Percentiles rank a stretch among this genome's conserved stretches.
These are phyloP conservation scores for Donacobius atricapilla DNA, from an alignment of 2,113 vertebrate species.

Conservation along the genomic window DNA sequence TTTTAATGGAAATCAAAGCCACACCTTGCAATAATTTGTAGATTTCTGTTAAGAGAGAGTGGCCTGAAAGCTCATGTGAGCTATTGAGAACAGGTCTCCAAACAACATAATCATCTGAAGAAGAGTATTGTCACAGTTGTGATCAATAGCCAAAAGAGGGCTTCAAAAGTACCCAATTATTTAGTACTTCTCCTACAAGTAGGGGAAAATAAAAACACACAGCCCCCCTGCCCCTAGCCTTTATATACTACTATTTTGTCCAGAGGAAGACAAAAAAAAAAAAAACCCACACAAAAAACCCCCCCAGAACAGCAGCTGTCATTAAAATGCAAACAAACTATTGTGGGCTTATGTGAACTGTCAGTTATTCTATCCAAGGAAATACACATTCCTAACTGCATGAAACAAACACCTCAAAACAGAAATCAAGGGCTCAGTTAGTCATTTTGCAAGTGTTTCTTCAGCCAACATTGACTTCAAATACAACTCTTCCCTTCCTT, in stretches of 20 bases:
- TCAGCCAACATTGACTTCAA: background rate
- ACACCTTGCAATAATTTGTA: background rate
- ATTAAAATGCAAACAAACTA: background rate
- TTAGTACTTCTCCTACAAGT: background rate
- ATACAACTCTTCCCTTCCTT: conserved; percentile 23
- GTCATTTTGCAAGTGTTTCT: background rate
- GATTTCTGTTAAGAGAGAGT: background rate
- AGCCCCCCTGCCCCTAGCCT: background rate
- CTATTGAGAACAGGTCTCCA: background rate
- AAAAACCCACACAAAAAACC: background rate
- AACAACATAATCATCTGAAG: background rate
- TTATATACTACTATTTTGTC: background rate
- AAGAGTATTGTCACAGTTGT: background rate
- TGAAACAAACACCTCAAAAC: background rate
- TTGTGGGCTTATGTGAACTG: background rate
- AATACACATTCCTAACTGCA: background rate
- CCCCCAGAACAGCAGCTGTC: background rate
- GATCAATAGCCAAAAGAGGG: background rate
- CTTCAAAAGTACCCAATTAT: background rate
- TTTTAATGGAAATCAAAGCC: background rate
- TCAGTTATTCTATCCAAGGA: background rate
- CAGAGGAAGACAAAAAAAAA: background rate
- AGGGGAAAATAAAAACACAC: background rate
- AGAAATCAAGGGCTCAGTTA: background rate
- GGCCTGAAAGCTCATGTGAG: background rate